Base-by-base conservation (phyloP, 2,797 vertebrate species). In the Borostomias antarcticus region DNA sequence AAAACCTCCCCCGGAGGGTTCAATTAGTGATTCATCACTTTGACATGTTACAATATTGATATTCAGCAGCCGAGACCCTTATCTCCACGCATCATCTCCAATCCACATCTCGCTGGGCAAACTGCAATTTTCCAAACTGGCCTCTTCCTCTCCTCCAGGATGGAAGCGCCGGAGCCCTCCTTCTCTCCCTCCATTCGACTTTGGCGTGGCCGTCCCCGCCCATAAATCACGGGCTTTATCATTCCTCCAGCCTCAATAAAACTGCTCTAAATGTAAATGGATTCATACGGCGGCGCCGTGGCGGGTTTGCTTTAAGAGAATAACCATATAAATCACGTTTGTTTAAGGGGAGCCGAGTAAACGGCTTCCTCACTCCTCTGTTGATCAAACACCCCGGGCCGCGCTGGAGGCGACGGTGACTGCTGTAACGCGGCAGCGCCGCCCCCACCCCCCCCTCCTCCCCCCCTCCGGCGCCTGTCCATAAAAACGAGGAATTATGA, bases 181-280 rank as follows among this genome's bases (percentile, higher is more conserved):
- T n/a, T n/a, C n/a, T n/a, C n/a, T n/a, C n/a, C n/a, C n/a, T n/a
- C n/a, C n/a, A n/a, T 82, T 84, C 77, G 78, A 61, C 80, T 84
- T 80, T 73, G 79, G 64, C 73, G 68, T 58, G 63, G 51, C 74
- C 11, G 51, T 64, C 71, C 45, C 71, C 0, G 5, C 75, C 83
- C 82, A 85, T 89, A 86, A 88, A 90, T 89, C 84, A 87, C 73
- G 69, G 13, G 61, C 79, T 84, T 82, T 84, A 85, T 81, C 78
- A 84, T 80, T 82, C 77, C 77, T 80, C 40, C 77, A 52, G 69
- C 79, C 60, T 78, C 82, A 76, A 76, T 87, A 83, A 88, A 89
- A 85, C 74, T 77, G 78, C 79, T 88, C 78, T 86, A 85, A 86
- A 90, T 89, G 86, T 82, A 89, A 89, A 88, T 72, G 62, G 32